These are phyloP conservation scores for Lates calcarifer DNA, from an alignment of 2,113 vertebrate genomes.

Conservation along the genomic window DNA sequence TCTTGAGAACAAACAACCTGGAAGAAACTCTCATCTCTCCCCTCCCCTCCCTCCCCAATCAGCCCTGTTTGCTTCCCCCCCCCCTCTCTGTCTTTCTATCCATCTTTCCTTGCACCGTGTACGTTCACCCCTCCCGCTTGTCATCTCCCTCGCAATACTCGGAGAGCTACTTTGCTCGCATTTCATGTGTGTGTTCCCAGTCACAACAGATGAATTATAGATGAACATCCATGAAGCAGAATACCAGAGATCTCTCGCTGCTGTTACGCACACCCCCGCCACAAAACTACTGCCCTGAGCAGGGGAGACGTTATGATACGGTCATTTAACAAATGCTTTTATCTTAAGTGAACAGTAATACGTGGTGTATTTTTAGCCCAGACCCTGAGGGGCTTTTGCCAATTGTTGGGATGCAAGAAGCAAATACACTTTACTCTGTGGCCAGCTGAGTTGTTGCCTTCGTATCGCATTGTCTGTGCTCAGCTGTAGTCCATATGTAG, in stretches of 20 bases:
- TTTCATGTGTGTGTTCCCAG: constrained; percentile 59
- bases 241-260: constrained; percentile 47
- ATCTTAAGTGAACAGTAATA: constrained; percentile 70
- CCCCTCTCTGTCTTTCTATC: constrained; percentile 11
- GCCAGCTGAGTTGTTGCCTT: constrained; percentile 31
- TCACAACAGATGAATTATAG: constrained; percentile 69
- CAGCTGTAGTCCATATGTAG: constrained; percentile 59
- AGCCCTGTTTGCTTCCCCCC: constrained; percentile 16
- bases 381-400: constrained; percentile 40
- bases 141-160: constrained; percentile 20
- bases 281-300: constrained; percentile 41
- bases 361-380: constrained; percentile 66
- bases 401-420: constrained; percentile 42
- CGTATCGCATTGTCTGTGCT: constrained; percentile 39
- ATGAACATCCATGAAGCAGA: constrained; percentile 63
- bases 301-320: constrained; percentile 40
- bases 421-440: constrained; percentile 26
- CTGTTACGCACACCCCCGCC: constrained; percentile 27
- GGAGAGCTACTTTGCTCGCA: constrained; percentile 30
- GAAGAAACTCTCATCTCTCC: constrained; percentile 44
- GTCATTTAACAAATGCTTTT: constrained; percentile 74
- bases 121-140: constrained; percentile 8
- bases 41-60: not conserved
- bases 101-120: not conserved
- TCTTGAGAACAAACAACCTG: constrained; percentile 67